phyloP scores from a whole-genome alignment of 1,140 invertebrate species.

The Rhopalosiphum padi region DNA sequence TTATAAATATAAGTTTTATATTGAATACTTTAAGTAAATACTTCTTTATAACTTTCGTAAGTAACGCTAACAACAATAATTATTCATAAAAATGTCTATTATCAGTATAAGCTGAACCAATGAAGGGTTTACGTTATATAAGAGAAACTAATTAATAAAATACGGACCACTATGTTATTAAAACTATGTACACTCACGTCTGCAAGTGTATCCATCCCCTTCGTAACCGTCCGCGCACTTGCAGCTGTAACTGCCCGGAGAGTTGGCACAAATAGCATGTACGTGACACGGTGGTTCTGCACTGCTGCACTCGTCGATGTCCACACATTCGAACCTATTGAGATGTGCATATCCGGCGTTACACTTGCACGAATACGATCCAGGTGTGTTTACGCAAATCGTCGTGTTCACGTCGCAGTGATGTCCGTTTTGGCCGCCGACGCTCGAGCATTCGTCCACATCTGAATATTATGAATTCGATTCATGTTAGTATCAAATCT shows the following conservation, averaged over 20 bases:
- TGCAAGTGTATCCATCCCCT: conserved; percentile 82
- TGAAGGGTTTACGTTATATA: neutral
- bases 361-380: conserved; percentile 83
- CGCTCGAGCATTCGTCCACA: conserved; percentile 80
- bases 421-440: conserved; percentile 77
- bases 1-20: neutral
- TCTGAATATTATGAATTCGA: conserved; percentile 67
- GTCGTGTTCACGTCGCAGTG: conserved; percentile 81
- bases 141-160: neutral
- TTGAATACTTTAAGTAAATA: neutral
- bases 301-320: conserved; percentile 77
- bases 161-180: neutral
- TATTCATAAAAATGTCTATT: neutral
- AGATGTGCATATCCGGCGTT: conserved; percentile 77
- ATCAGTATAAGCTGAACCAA: neutral
- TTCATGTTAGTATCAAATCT: neutral
- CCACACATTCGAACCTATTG: conserved; percentile 81
- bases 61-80: neutral
- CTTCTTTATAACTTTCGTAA: neutral
- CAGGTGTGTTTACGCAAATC: conserved; percentile 77
- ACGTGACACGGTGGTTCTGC: conserved; percentile 69
- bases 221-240: conserved; percentile 80
- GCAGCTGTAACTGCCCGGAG: conserved; percentile 84
- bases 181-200: conserved; percentile 70
- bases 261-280: conserved; percentile 84